Evolutionary conservation across 2,797 vertebrate genomes (phyloP), one percentile per base, ranked within the genome.

Genomic region (Sebastes flavidus): DNA sequence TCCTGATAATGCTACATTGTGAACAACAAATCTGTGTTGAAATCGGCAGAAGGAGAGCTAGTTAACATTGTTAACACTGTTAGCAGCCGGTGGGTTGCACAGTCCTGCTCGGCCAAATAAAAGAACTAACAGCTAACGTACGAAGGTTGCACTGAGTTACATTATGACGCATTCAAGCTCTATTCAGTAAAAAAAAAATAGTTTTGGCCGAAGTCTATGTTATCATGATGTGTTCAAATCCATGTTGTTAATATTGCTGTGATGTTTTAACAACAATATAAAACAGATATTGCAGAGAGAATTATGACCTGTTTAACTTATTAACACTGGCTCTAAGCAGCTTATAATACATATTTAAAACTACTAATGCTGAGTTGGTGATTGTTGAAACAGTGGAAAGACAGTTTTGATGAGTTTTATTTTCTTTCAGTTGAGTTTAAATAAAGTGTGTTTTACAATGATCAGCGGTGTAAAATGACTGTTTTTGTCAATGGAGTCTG

Each of bases 51-150:
- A 54, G 49, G 20, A 54, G 49, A 54, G 49, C 49, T 11, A 54
- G 49, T 54, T n/a, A 54, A n/a, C 0, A 0, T 54, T 5, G 6
- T 8, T 46, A 46, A 46, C 6, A 0, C 49, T 5, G 49, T 54
- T 49, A 54, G 49, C 49, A 8, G 46, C 46, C 16, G 18, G 16
- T 49, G 46, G 7, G 46, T 0, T 20, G 18, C 18, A 49, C 18
- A 8, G 18, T 18, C 46, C 46, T 49, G 46, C 46, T 49, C 3
- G 18, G 18, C 3, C 18, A 49, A 18, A 20, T 49, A 4, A 49
- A 18, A 20, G 7, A 49, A 49, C 46, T 49, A 49, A 49, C 46
- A 20, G 46, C 46, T 49, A 49, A 20, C 3, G 8, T 49, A 49
- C 3, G 18, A 20, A 49, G 16, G 46, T 49, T 49, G 18, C 18